A percentile compares a stretch with the other conserved stretches of the same genome.
Evolutionary conservation across 2,888 invertebrate species (phyloP).

Genomic region (Caradrina clavipalpis): DNA sequence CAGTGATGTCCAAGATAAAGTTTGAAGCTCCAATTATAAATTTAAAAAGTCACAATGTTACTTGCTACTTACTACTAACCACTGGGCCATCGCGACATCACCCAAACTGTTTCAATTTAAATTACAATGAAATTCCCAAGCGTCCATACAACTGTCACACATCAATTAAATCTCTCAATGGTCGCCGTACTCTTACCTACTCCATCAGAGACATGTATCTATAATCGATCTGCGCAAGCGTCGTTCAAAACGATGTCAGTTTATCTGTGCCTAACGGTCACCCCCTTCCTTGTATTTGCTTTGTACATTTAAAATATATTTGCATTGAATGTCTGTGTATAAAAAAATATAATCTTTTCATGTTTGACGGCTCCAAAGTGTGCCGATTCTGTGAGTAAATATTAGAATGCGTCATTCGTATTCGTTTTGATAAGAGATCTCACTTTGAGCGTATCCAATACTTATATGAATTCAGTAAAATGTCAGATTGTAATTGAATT

Average conservation of each 20-base stretch:
- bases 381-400: constrained; percentile 50
- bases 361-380: constrained; percentile 45
- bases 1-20: too few relatives aligned
- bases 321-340: constrained; percentile 59
- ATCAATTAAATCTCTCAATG: background rate
- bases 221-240: constrained; percentile 42
- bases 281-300: constrained; percentile 77
- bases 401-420: constrained; percentile 52
- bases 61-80: too few relatives aligned
- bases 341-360: constrained; percentile 60
- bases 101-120: background rate
- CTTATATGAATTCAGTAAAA: constrained; percentile 36
- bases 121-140: background rate
- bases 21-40: too few relatives aligned
- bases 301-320: constrained; percentile 72
- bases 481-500: constrained; percentile 43
- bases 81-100: constrained; percentile 10
- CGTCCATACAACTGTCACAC: constrained; percentile 1
- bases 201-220: constrained; percentile 46
- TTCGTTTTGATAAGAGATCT: constrained; percentile 55
- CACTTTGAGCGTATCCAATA: constrained; percentile 47
- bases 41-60: too few relatives aligned
- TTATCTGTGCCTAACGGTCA: constrained; percentile 86
- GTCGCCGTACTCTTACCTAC: background rate
- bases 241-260: constrained; percentile 80